Percentiles rank a stretch among this genome's conserved stretches.
Evolutionary conservation across 2,888 invertebrate genomes (phyloP).

Genomic region (Diadegma fenestrale): DNA sequence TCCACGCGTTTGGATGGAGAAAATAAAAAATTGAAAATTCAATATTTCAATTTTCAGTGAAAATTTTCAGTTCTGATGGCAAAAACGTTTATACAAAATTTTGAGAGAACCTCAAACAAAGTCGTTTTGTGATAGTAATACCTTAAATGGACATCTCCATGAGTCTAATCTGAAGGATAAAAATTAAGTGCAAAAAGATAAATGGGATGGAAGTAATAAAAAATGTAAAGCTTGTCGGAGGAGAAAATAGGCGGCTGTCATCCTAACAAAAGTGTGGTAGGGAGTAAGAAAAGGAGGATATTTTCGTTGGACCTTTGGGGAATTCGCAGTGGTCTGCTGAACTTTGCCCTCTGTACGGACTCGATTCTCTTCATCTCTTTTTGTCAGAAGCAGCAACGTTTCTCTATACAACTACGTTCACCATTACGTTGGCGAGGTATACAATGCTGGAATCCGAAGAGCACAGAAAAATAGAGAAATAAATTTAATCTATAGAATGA

Average conservation of each 20-base stretch:
- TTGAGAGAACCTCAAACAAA: no score
- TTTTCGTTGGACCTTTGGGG: conserved; percentile 29
- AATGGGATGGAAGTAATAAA: conserved; percentile 11
- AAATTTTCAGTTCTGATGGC: no score
- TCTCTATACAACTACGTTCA: neutral
- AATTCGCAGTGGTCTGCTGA: neutral
- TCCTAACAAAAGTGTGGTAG: neutral
- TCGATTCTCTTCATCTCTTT: neutral
- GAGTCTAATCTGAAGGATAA: neutral
- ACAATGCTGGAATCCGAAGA: neutral
- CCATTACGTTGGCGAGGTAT: neutral
- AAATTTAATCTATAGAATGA: neutral
- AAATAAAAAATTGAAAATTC: no score
- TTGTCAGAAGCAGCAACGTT: conserved; percentile 13
- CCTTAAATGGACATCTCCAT: neutral
- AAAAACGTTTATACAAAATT: no score
- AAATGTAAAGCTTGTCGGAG: conserved; percentile 15
- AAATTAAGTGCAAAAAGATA: neutral
- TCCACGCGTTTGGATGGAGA: no score
- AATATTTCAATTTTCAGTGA: no score
- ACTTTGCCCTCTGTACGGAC: neutral
- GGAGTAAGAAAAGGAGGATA: conserved; percentile 38
- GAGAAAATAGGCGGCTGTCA: conserved; percentile 18
- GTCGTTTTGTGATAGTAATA: no score
- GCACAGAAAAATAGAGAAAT: conserved; percentile 12